These are phyloP conservation scores for Aurelia aurita DNA, from an alignment of 30 jellyfish, hydroid and myxozoan species.

Conservation along the genomic window DNA sequence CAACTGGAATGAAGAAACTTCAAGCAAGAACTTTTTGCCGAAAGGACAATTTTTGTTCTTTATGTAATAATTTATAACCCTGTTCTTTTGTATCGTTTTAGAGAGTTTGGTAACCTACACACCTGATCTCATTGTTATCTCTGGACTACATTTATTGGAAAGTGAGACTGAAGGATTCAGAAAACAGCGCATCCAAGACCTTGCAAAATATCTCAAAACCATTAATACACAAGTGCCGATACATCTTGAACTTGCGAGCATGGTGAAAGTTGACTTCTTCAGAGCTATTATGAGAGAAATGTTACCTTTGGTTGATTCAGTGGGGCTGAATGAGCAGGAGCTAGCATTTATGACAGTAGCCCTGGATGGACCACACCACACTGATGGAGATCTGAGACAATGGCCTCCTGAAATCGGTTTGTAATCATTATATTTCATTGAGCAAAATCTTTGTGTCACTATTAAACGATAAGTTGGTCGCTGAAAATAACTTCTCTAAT, in stretches of 20 bases:
- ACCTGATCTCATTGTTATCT: slow-evolving; percentile 84
- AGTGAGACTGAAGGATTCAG: slow-evolving; percentile 59
- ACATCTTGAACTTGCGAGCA: slow-evolving; percentile 90
- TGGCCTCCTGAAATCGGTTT: slow-evolving; percentile 98
- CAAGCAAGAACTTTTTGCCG: too few species aligned
- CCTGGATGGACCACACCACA: slow-evolving; percentile 78
- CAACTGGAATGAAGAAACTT: too few species aligned
- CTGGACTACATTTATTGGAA: slow-evolving; percentile 91
- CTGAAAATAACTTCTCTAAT: too few species aligned
- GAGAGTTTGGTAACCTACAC: slow-evolving; percentile 67
- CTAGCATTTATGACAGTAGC: slow-evolving; percentile 78
- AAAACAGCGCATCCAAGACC: slow-evolving; percentile 35
- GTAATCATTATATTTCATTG: too few species aligned
- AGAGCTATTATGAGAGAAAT: slow-evolving; percentile 29
- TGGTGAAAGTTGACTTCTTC: slow-evolving; percentile 68
- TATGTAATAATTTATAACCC: too few species aligned
- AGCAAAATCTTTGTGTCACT: too few species aligned
- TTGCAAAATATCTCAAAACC: slow-evolving; percentile 49
- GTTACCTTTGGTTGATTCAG: slow-evolving; percentile 85
- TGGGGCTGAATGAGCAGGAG: slow-evolving; percentile 92
- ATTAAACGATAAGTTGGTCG: too few species aligned
- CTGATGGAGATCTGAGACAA: slow-evolving; percentile 77
- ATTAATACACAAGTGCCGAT: slow-evolving; percentile 57
- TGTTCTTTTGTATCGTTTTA: not conserved
- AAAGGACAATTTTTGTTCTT: too few species aligned